Evolutionary conservation across 2,113 vertebrate species (phyloP).

Genomic region (Aramus guarauna): DNA sequence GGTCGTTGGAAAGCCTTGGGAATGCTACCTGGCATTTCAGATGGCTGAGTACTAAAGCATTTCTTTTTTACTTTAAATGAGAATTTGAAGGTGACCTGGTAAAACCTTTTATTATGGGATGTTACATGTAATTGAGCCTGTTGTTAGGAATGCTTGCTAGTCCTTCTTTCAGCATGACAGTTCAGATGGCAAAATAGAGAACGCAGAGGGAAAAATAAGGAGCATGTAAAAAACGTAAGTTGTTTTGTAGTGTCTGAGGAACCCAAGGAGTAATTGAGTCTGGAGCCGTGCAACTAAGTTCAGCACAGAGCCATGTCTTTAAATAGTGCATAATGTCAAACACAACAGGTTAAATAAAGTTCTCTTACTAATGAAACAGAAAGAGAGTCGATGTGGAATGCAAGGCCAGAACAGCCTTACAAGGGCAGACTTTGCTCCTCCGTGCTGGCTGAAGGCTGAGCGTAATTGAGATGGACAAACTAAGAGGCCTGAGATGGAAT

Average conservation of each 20-base stretch:
- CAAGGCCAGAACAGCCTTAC: slow-evolving; percentile 17
- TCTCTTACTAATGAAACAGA: slow-evolving; percentile 12
- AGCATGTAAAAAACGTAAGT: neutral
- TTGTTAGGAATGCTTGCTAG: neutral
- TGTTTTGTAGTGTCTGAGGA: neutral
- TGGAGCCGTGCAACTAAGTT: neutral
- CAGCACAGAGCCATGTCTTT: neutral
- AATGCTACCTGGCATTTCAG: neutral
- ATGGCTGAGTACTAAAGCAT: neutral
- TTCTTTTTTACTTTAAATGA: neutral
- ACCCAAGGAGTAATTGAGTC: neutral
- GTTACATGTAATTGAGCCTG: neutral
- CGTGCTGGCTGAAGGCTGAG: neutral
- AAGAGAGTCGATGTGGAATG: neutral
- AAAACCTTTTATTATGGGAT: neutral
- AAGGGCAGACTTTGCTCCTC: slow-evolving; percentile 3
- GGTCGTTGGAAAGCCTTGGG: neutral
- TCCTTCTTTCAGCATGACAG: neutral
- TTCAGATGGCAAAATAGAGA: neutral
- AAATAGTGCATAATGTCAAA: slow-evolving; percentile 36
- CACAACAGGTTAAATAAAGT: slow-evolving; percentile 38
- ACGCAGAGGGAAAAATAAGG: neutral
- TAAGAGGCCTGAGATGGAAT: neutral
- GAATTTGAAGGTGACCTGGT: neutral
- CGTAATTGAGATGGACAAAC: neutral